Evolutionary conservation across 1,140 invertebrate genomes (phyloP).

Genomic region (Bicyclus anynana): DNA sequence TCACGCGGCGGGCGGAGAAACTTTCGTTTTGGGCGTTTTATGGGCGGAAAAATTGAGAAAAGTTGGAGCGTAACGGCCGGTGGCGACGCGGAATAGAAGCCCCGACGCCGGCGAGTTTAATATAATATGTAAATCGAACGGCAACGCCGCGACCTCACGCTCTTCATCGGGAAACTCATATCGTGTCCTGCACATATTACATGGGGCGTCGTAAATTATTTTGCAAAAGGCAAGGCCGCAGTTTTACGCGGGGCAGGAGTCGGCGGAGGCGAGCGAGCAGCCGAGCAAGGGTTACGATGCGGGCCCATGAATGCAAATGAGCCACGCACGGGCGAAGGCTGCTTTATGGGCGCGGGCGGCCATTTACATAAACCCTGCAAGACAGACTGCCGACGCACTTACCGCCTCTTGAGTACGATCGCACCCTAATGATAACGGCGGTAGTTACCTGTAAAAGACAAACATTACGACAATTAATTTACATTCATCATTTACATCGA

Average conservation of each 20-base stretch:
- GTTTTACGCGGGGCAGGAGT: slow-evolving; percentile 58
- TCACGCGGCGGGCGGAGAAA: slow-evolving; percentile 63
- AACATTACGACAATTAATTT: slow-evolving; percentile 19
- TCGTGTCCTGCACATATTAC: slow-evolving; percentile 64
- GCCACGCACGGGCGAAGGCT: slow-evolving; percentile 50
- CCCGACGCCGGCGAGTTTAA: slow-evolving; percentile 59
- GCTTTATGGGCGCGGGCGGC: slow-evolving; percentile 49
- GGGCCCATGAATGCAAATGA: slow-evolving; percentile 76
- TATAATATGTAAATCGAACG: slow-evolving; percentile 76
- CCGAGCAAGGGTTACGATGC: slow-evolving; percentile 71
- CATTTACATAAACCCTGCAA: slow-evolving; percentile 68
- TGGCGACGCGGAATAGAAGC: slow-evolving; percentile 51
- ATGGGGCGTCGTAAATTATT: slow-evolving; percentile 71
- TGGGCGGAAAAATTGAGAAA: slow-evolving; percentile 75
- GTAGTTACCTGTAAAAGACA: slow-evolving; percentile 29
- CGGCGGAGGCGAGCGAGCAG: slow-evolving; percentile 45
- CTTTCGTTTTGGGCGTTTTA: slow-evolving; percentile 71
- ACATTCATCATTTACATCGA: neutral
- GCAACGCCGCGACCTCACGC: slow-evolving; percentile 56
- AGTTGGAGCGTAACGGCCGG: slow-evolving; percentile 72
- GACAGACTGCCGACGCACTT: slow-evolving; percentile 47
- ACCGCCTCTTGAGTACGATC: slow-evolving; percentile 24
- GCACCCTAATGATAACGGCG: slow-evolving; percentile 6
- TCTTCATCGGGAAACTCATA: slow-evolving; percentile 62
- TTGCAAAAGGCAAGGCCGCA: slow-evolving; percentile 59